Conservation (phyloP, 30 jellyfish, hydroid and myxozoan species). For the Hydractinia echinata region DNA sequence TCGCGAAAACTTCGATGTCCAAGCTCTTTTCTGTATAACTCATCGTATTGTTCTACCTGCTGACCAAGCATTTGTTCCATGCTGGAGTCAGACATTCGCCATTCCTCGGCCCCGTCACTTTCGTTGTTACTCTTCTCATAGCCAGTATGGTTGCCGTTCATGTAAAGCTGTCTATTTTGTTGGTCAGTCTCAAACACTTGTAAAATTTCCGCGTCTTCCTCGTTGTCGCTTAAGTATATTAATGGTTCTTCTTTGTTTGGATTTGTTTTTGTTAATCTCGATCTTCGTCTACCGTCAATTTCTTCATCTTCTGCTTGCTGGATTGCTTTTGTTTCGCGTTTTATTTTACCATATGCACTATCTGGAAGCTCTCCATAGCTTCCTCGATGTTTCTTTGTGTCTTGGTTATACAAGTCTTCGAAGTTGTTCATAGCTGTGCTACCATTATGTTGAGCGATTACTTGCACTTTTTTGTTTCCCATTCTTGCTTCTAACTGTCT, state of each 20-base stretch:
- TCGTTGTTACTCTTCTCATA: too few species aligned
- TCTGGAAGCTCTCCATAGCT: background rate
- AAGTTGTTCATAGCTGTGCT: background rate
- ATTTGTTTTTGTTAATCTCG: background rate
- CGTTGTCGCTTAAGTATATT: background rate
- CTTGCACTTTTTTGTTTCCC: background rate
- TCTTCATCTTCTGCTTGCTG: background rate
- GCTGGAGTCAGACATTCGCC: too few species aligned
- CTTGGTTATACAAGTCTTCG: background rate
- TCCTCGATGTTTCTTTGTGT: background rate
- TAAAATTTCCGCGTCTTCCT: background rate
- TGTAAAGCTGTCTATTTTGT: too few species aligned
- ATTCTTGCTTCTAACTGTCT: conserved; percentile 10
- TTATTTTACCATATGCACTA: background rate
- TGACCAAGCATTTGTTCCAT: too few species aligned
- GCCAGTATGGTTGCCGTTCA: too few species aligned
- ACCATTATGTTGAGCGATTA: background rate
- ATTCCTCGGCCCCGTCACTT: too few species aligned
- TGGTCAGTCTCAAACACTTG: background rate
- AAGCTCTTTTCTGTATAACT: too few species aligned
- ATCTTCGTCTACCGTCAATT: background rate
- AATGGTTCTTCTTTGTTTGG: background rate
- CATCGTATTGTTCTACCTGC: too few species aligned
- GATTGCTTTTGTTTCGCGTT: background rate
- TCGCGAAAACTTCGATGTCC: background rate